These are phyloP conservation scores for Flexamia atlantica DNA, from an alignment of 2,888 invertebrate genomes.

Conservation along the genomic window DNA sequence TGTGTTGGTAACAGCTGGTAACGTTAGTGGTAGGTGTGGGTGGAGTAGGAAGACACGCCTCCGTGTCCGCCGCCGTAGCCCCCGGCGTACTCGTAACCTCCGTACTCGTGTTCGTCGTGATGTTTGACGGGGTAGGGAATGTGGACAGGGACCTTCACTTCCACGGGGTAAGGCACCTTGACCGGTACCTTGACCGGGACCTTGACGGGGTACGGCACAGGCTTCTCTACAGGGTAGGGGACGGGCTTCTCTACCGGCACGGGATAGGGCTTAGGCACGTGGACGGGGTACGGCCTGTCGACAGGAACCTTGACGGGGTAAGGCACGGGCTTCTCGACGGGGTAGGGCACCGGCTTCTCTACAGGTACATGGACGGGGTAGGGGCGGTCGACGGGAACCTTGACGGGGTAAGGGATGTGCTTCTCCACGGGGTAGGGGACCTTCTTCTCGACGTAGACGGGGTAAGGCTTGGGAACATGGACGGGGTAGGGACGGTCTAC, in stretches of 20 bases:
- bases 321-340: slow-evolving; percentile 75
- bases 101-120: slow-evolving; percentile 70
- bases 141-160: slow-evolving; percentile 82
- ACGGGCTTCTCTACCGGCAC: slow-evolving; percentile 86
- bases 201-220: slow-evolving; percentile 82
- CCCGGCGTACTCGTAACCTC: slow-evolving; percentile 70
- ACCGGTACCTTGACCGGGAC: slow-evolving; percentile 81
- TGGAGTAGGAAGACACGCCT: slow-evolving; percentile 65
- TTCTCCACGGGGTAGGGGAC: slow-evolving; percentile 72
- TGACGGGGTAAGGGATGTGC: slow-evolving; percentile 79
- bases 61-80: slow-evolving; percentile 67
- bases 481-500: slow-evolving; percentile 82
- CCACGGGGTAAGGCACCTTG: slow-evolving; percentile 81
- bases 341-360: slow-evolving; percentile 83
- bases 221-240: slow-evolving; percentile 87
- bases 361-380: slow-evolving; percentile 75
- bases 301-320: slow-evolving; percentile 83
- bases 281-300: slow-evolving; percentile 76
- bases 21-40: slow-evolving; percentile 62
- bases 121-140: slow-evolving; percentile 80
- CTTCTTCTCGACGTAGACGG: slow-evolving; percentile 87
- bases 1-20: slow-evolving; percentile 14
- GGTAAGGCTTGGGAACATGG: slow-evolving; percentile 86
- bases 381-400: slow-evolving; percentile 79
- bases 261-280: slow-evolving; percentile 89